These are phyloP conservation scores for Nemopilema nomurai DNA, from an alignment of 30 jellyfish, hydroid and myxozoan species.

Conservation along the genomic window DNA sequence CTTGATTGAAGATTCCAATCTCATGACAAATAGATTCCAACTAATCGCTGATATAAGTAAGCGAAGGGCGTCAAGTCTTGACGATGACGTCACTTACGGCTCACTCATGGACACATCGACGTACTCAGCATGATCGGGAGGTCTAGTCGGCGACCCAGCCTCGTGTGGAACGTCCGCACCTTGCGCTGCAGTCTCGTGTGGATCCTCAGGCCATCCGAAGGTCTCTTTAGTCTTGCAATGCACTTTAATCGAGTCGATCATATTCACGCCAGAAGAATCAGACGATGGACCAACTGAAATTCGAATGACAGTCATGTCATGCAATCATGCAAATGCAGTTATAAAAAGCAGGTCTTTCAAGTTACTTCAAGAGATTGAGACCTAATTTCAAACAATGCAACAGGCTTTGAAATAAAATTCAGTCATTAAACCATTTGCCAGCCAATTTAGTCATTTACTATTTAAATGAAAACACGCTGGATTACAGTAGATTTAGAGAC, in stretches of 20 bases:
- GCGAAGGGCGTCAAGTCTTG: not conserved
- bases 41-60: not conserved
- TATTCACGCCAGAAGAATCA: conserved; percentile 92
- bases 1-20: too few relatives aligned
- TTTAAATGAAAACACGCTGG: too few relatives aligned
- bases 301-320: too few relatives aligned
- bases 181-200: conserved; percentile 51
- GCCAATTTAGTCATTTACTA: too few relatives aligned
- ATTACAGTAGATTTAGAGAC: too few relatives aligned
- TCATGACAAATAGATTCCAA: not conserved
- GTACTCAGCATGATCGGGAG: conserved; percentile 8
- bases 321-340: too few relatives aligned
- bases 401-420: too few relatives aligned
- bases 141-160: conserved; percentile 5
- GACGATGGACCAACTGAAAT: conserved; percentile 91
- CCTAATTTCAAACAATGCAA: too few relatives aligned
- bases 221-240: conserved; percentile 76
- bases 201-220: conserved; percentile 81
- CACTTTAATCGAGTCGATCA: conserved; percentile 87
- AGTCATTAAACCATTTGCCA: too few relatives aligned
- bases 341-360: too few relatives aligned
- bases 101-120: conserved; percentile 35
- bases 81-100: conserved; percentile 35
- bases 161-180: conserved; percentile 31
- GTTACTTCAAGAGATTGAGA: too few relatives aligned